These are phyloP conservation scores for Eupithecia subumbrata DNA, from an alignment of 2,888 invertebrate species.

Conservation along the genomic window DNA sequence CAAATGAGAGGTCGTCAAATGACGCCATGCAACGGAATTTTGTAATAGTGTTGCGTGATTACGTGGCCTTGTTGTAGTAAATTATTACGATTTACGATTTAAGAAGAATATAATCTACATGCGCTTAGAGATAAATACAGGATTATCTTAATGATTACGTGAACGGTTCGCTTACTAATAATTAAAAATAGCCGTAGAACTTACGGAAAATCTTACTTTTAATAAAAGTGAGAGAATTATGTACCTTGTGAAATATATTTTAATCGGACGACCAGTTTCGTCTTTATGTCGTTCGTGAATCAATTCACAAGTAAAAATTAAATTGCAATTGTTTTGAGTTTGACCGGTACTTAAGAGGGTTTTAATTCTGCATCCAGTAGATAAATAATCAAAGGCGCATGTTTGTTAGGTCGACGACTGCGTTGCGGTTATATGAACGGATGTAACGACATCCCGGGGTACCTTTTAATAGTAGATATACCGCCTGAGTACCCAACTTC, in stretches of 20 bases:
- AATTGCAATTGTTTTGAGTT: neutral
- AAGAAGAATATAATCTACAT: too few species aligned
- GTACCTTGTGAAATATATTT: too few species aligned
- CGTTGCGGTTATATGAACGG: slow-evolving; percentile 40
- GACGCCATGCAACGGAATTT: neutral
- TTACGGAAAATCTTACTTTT: neutral
- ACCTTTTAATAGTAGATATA: slow-evolving; percentile 16
- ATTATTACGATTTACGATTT: too few species aligned
- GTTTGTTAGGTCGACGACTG: slow-evolving; percentile 48
- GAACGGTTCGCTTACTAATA: neutral
- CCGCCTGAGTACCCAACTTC: neutral
- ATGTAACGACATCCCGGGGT: slow-evolving; percentile 29
- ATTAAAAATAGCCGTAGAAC: neutral
- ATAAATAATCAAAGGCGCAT: slow-evolving; percentile 7
- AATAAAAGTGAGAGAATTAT: neutral
- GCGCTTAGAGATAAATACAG: too few species aligned
- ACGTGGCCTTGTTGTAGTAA: neutral
- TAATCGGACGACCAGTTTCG: too few species aligned
- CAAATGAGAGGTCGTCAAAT: too few species aligned
- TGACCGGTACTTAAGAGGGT: neutral
- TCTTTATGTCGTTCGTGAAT: neutral
- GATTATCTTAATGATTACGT: neutral
- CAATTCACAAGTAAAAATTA: neutral
- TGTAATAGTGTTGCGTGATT: neutral
- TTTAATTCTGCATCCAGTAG: slow-evolving; percentile 5